Base-by-base conservation (phyloP, 2,113 vertebrate species). In the Pluvianellus socialis region DNA sequence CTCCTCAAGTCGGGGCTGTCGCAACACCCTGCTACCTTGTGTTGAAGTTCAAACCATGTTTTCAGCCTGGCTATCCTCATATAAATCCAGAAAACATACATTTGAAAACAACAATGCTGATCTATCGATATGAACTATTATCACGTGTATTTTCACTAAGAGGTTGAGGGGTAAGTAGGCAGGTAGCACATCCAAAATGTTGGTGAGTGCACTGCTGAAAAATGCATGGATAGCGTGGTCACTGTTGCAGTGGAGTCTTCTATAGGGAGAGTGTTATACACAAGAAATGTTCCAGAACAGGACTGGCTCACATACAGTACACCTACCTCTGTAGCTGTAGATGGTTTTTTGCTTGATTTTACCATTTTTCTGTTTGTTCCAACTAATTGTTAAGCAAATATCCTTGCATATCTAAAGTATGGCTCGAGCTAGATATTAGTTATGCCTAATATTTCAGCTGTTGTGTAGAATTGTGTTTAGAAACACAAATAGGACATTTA, bases 151-250 rank as follows among this genome's bases (percentile, higher is more conserved):
- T 56, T 72, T 81, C 47, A 21, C 33, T 35, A 9, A 38, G 22
- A 53, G 21, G 15, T 8, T 26, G 13, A 74, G 33, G 21, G 18
- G 6, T 0, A 1, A 65, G 58, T 19, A 23, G 47, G 28, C 23
- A n/a, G 35, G 38, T 30, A 38, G 17, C 26, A n/a, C 44, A n/a
- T 58, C 16, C 55, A 42, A 28, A 32, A 30, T 52, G 13, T 24
- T 42, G 23, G 18, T 33, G 33, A 63, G 26, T 6, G 8, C 12
- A 3, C 30, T 10, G 14, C 59, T 83, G 74, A 38, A 47, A 66
- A n/a, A n/a, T 0, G 1, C 2, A 0, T 24, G 52, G 32, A 9
- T 50, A 40, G 26, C 0, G 0, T 27, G 23, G 49, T 73, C 50
- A 13, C 32, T 1, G 3, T 59, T 79, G 67, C 10, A 52, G 28